Conservation (phyloP, 2,888 invertebrate species). For the Synergus itoensis region DNA sequence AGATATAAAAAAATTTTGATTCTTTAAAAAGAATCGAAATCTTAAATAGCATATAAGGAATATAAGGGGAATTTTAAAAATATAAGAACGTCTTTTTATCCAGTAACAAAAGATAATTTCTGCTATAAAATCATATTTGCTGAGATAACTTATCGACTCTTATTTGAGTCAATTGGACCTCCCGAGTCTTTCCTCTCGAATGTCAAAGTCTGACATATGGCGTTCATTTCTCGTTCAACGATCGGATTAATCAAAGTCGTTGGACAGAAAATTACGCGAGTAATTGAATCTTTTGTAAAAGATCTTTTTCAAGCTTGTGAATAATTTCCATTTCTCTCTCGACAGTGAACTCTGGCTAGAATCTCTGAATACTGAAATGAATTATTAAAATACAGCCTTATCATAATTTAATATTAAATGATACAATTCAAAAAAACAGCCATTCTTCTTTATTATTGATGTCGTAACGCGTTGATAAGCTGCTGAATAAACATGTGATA, state of each 20-base stretch:
- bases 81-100: not conserved
- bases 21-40: too few relatives aligned
- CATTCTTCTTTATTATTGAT: too few relatives aligned
- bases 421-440: too few relatives aligned
- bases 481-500: conserved; percentile 29
- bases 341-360: too few relatives aligned
- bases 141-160: conserved; percentile 22
- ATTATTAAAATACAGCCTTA: too few relatives aligned
- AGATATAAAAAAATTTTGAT: too few relatives aligned
- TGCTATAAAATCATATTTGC: not conserved
- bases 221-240: conserved; percentile 22
- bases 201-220: conserved; percentile 23
- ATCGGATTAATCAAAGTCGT: conserved; percentile 11
- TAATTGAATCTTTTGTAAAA: conserved; percentile 13
- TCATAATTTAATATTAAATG: too few relatives aligned
- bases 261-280: not conserved
- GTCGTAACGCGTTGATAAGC: conserved; percentile 11
- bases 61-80: not conserved
- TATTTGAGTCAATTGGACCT: conserved; percentile 23
- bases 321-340: not conserved
- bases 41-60: too few relatives aligned
- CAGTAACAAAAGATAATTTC: not conserved
- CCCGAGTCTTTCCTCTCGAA: not conserved
- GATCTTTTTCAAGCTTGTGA: not conserved
- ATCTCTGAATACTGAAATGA: too few relatives aligned